Evolutionary conservation across 2,113 vertebrate genomes (phyloP).

Genomic region (Rhizomys pruinosus): DNA sequence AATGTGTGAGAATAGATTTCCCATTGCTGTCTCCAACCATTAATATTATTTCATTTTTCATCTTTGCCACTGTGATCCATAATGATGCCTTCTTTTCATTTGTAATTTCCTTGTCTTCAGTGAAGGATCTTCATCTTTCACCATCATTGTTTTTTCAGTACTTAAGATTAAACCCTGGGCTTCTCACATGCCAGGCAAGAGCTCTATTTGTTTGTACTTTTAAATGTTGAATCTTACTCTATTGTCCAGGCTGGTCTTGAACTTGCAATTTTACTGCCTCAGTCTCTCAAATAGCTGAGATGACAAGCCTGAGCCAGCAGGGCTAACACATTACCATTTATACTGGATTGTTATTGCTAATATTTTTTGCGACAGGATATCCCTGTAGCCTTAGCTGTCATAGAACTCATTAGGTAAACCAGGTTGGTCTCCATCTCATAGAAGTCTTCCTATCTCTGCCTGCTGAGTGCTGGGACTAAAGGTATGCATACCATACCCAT

Average conservation of each 20-base stretch:
- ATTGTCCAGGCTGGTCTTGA: background rate
- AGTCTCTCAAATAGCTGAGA: too few species aligned
- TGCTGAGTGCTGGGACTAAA: background rate
- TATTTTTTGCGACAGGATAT: too few species aligned
- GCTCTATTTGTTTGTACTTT: background rate
- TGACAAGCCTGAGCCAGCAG: too few species aligned
- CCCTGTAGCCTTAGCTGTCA: too few species aligned
- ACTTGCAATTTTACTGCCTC: too few species aligned
- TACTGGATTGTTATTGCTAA: too few species aligned
- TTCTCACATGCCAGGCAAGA: background rate
- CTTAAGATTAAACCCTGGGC: background rate
- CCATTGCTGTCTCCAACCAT: background rate
- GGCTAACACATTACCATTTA: too few species aligned
- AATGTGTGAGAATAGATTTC: background rate
- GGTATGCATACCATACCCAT: too few species aligned
- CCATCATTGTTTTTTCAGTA: background rate
- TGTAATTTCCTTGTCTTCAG: background rate
- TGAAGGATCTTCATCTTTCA: background rate
- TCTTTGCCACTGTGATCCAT: constrained; percentile 11
- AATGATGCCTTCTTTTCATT: background rate
- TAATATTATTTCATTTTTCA: background rate
- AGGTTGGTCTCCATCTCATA: background rate
- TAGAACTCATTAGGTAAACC: background rate
- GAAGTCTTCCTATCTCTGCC: background rate
- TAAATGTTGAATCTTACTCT: background rate